Conservation (phyloP, 2,113 vertebrate species). For the Limnothrissa miodon region DNA sequence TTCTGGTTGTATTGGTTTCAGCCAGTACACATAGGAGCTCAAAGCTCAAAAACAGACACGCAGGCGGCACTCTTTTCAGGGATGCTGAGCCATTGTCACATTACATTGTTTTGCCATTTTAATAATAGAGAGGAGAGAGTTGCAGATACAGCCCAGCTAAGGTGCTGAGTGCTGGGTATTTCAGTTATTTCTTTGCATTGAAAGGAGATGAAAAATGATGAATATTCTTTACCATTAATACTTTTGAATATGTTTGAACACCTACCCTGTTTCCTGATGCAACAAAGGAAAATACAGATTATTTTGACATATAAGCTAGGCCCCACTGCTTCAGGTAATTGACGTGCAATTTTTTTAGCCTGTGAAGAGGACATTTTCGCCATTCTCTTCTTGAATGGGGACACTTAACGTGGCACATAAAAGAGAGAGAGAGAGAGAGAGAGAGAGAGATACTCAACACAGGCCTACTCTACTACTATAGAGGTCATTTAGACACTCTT, state of each 20-base stretch:
- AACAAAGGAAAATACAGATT: background rate
- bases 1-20: conserved; percentile 29
- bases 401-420: conserved; percentile 43
- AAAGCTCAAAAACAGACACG: conserved; percentile 26
- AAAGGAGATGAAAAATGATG: background rate
- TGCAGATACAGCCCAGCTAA: background rate
- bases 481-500: conserved; percentile 54
- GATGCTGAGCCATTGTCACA: background rate
- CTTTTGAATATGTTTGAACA: no score
- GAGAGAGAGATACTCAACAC: conserved; percentile 51
- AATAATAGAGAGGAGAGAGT: conserved; percentile 3
- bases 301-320: conserved; percentile 44
- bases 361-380: conserved; percentile 59
- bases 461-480: conserved; percentile 54
- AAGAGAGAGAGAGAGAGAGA: conserved; percentile 20
- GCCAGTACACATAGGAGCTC: conserved; percentile 10
- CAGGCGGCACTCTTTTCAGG: background rate
- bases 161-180: conserved; percentile 25
- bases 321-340: conserved; percentile 66
- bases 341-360: conserved; percentile 66
- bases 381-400: conserved; percentile 50
- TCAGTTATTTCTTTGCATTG: background rate
- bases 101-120: background rate
- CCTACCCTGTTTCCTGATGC: no score
- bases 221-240: no score